Evolutionary conservation across 1,140 invertebrate species (phyloP), one percentile per base, ranked within the genome.

Genomic region (Leptinotarsa undecemlineata): DNA sequence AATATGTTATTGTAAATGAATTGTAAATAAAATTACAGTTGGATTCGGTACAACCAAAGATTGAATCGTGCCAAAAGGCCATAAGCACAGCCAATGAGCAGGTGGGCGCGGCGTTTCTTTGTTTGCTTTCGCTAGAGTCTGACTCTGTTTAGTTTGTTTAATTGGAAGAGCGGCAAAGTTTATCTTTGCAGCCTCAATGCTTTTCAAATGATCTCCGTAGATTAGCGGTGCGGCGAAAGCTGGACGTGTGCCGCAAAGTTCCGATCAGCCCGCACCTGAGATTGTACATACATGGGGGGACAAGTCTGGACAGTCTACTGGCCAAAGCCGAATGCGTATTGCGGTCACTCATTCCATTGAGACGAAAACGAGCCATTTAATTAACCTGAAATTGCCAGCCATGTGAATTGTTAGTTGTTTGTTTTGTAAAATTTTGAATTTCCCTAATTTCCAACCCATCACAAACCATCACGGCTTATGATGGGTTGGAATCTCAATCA

Each of bases 181-280:
- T 60, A 48, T 47, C 70, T 79, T 75, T 75, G 77, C 78, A 77
- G 79, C 80, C 80, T 75, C 78, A 78, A 80, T 79, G 79, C 82
- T 84, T 84, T 84, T 83, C 83, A 81, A 82, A 83, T 84, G 83
- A 84, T 84, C 83, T 84, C 83, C 77, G 79, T 84, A 84, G 82
- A 84, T 77, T 82, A 80, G 78, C 77, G 82, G 82, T 84, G 82
- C 81, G 79, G 78, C 33, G 71, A 79, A 74, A 77, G 80, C 77
- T 82, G 79, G 74, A 80, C 76, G 75, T 77, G 74, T 79, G 68
- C 33, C 33, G 33, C 33, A 33, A 33, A 33, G 33, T 33, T 33
- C 79, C 78, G 76, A 77, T 76, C 80, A 82, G 78, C 77, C 79
- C 77, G 82, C 81, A 83, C 81, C 82, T 82, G 79, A 81, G 68